phyloP scores from a whole-genome alignment of 2,888 invertebrate species.

The Scaeva pyrastri region DNA sequence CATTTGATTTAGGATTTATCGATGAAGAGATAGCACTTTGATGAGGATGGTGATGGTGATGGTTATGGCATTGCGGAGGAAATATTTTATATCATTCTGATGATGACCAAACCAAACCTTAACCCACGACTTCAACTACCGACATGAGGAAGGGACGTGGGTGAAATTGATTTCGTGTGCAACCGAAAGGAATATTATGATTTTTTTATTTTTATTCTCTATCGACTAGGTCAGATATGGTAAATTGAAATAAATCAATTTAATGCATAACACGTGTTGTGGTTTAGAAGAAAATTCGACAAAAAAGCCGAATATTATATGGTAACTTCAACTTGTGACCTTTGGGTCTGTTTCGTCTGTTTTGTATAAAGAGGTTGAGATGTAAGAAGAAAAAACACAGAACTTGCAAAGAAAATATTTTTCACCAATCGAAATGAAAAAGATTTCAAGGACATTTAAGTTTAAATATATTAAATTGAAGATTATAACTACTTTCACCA shows the following conservation, averaged over 20 bases:
- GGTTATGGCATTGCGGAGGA: background rate
- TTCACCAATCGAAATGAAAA: too few relatives aligned
- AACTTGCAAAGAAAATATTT: too few relatives aligned
- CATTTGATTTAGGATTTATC: background rate
- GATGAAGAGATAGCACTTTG: background rate
- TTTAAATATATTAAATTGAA: too few relatives aligned
- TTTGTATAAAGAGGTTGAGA: too few relatives aligned
- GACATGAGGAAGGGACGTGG: background rate
- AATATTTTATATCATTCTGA: background rate
- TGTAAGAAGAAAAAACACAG: too few relatives aligned
- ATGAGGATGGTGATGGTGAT: background rate
- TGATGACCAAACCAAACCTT: background rate
- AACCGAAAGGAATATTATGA: background rate
- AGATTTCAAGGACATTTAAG: too few relatives aligned
- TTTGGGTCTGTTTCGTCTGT: too few relatives aligned
- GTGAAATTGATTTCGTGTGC: conserved; percentile 3
- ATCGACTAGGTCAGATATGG: background rate
- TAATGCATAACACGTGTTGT: background rate
- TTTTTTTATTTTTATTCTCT: background rate
- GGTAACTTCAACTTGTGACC: too few relatives aligned
- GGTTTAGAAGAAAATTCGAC: background rate
- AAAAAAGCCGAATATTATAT: too few relatives aligned
- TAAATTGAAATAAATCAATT: conserved; percentile 19
- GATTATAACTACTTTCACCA: too few relatives aligned
- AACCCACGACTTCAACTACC: too few relatives aligned